Evolutionary conservation across 2,113 vertebrate species (phyloP).

Genomic region (Corapipo altera): DNA sequence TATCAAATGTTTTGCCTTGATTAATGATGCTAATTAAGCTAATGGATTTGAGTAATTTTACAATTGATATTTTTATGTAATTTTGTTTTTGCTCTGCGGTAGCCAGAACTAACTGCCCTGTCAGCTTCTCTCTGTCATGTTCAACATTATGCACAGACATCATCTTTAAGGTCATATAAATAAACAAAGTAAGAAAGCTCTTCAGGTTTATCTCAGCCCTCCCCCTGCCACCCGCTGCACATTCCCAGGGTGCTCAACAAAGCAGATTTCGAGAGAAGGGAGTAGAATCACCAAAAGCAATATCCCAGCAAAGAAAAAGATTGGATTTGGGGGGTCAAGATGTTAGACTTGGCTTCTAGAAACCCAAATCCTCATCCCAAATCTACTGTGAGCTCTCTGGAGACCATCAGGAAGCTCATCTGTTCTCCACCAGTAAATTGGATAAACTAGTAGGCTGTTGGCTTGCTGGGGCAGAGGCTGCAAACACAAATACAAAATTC

Average conservation of each 20-base stretch:
- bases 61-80: slow-evolving; percentile 61
- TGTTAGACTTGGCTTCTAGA: neutral
- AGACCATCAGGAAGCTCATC: neutral
- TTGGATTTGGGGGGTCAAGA: neutral
- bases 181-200: slow-evolving; percentile 26
- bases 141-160: neutral
- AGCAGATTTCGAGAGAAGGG: neutral
- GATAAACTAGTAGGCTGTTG: neutral
- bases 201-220: neutral
- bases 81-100: slow-evolving; percentile 44
- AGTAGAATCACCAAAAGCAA: neutral
- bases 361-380: neutral
- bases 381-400: neutral
- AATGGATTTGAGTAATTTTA: slow-evolving; percentile 68
- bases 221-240: neutral
- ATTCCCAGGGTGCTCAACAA: neutral
- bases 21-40: slow-evolving; percentile 72
- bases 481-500: neutral
- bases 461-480: neutral
- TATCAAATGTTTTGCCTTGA: slow-evolving; percentile 68
- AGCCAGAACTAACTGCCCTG: slow-evolving; percentile 30
- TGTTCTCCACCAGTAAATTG: neutral
- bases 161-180: slow-evolving; percentile 52
- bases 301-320: neutral
- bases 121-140: slow-evolving; percentile 41